phyloP scores from a whole-genome alignment of 2,888 invertebrate species.

The Blomia tropicalis region DNA sequence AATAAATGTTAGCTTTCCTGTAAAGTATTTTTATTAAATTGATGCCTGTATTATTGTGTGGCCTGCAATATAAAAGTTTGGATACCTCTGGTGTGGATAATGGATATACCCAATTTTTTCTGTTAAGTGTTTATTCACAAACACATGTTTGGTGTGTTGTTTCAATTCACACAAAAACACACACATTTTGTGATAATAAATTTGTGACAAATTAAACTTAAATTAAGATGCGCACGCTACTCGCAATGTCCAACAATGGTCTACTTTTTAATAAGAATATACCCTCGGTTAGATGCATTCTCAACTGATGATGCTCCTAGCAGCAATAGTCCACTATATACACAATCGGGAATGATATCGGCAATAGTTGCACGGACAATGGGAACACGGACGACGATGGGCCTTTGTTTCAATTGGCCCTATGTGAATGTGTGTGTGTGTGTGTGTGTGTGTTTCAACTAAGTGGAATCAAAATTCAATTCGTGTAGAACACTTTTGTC shows the following conservation, averaged over 20 bases:
- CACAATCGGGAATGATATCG: not conserved
- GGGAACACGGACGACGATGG: not conserved
- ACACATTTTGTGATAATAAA: too few species aligned
- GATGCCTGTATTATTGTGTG: too few species aligned
- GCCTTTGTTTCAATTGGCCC: slow-evolving; percentile 14
- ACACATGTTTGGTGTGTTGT: too few species aligned
- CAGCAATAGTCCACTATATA: not conserved
- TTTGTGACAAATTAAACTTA: slow-evolving; percentile 2
- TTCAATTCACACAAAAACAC: not conserved
- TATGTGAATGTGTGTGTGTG: too few species aligned
- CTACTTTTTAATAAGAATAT: not conserved
- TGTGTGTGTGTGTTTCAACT: not conserved
- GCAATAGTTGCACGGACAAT: not conserved
- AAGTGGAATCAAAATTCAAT: slow-evolving; percentile 15
- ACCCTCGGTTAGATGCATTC: not conserved
- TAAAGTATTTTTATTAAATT: too few species aligned
- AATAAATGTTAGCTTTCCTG: too few species aligned
- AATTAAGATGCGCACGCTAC: slow-evolving; percentile 10
- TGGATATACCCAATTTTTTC: too few species aligned
- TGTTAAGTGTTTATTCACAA: too few species aligned
- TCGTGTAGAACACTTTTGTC: slow-evolving; percentile 10
- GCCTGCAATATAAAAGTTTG: too few species aligned
- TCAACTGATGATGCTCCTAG: not conserved
- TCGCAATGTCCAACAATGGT: not conserved
- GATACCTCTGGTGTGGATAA: too few species aligned